Conservation (phyloP, 2,113 vertebrate genomes). For the Gambusia holbrooki region DNA sequence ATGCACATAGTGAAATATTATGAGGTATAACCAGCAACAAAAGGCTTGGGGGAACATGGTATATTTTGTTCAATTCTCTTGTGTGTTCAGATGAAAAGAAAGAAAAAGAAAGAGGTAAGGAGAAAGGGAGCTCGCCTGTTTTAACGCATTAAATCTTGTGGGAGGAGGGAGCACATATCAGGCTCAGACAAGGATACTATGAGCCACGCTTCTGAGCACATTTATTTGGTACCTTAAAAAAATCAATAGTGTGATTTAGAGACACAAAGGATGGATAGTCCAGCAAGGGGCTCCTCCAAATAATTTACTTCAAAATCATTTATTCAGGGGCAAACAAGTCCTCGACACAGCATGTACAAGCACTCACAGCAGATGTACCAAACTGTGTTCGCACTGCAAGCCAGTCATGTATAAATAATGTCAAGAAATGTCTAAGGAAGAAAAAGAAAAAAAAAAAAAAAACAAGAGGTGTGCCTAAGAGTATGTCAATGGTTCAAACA, state of each 20-base stretch:
- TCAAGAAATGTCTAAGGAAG: conserved; percentile 47
- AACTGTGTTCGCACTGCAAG: conserved; percentile 53
- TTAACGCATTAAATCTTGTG: conserved; percentile 68
- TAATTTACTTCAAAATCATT: conserved; percentile 75
- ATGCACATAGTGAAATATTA: conserved; percentile 72
- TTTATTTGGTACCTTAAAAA: conserved; percentile 72
- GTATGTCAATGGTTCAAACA: conserved; percentile 41
- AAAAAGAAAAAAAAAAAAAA: conserved; percentile 20
- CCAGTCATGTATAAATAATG: conserved; percentile 67
- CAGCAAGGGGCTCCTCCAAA: conserved; percentile 64
- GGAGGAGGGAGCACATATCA: conserved; percentile 65
- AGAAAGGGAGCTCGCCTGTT: conserved; percentile 45
- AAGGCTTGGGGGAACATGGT: conserved; percentile 57
- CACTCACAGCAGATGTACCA: conserved; percentile 50
- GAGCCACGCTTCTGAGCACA: conserved; percentile 44
- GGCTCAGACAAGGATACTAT: conserved; percentile 56
- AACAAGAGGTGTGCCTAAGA: conserved; percentile 44
- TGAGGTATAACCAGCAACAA: conserved; percentile 62
- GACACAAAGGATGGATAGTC: conserved; percentile 58
- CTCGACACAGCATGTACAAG: conserved; percentile 58
- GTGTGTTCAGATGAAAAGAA: conserved; percentile 43
- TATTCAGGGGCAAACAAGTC: conserved; percentile 67
- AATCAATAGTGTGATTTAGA: conserved; percentile 79
- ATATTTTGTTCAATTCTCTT: conserved; percentile 57
- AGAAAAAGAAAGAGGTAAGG: conserved; percentile 1